phyloP scores from a whole-genome alignment of 2,113 vertebrate species.

The Passer montanus region DNA sequence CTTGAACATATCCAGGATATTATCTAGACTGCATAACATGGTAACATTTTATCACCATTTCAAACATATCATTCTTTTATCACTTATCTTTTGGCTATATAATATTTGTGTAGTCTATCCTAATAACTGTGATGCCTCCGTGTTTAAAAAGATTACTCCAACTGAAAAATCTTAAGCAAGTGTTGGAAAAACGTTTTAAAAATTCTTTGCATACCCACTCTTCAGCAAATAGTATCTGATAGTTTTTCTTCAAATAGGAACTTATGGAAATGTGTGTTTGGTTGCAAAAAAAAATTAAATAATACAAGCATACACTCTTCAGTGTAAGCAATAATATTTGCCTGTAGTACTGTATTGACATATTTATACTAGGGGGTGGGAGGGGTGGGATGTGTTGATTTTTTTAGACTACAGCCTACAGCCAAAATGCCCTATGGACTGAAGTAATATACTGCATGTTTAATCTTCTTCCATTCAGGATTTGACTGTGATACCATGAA shows the following conservation, averaged over 20 bases:
- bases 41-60: neutral
- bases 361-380: neutral
- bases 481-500: neutral
- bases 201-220: neutral
- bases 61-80: neutral
- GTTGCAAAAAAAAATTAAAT: neutral
- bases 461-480: neutral
- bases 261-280: neutral
- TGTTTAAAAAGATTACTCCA: neutral
- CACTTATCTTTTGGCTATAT: neutral
- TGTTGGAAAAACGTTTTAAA: neutral
- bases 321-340: neutral
- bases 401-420: neutral
- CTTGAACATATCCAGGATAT: neutral
- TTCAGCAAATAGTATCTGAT: neutral
- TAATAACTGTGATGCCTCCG: neutral
- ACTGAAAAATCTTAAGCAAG: neutral
- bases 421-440: neutral
- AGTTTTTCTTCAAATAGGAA: neutral
- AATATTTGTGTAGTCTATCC: neutral
- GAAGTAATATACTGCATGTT: neutral
- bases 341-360: neutral
- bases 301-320: neutral
- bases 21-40: neutral
- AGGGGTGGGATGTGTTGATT: rapidly evolving